phyloP scores from a whole-genome alignment of 2,797 vertebrate species.

The Benthosema pterotum region DNA sequence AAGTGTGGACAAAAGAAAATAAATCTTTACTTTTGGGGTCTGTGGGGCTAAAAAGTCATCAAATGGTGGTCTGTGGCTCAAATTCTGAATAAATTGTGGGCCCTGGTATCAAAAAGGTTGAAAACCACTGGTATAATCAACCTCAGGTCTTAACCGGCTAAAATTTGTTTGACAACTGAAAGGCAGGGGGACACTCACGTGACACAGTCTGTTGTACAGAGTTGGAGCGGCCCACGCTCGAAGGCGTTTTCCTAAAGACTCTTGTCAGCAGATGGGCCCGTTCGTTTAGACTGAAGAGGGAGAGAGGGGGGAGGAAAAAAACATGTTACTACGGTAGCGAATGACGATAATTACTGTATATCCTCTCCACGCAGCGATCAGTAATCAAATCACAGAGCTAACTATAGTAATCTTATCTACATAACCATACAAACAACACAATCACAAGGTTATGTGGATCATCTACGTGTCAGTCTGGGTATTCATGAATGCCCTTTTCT shows the following conservation, averaged over 20 bases:
- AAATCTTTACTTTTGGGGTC: too few relatives aligned
- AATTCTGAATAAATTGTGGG: too few relatives aligned
- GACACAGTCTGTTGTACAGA: constrained; percentile 94
- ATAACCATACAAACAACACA: constrained; percentile 10
- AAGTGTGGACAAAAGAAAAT: too few relatives aligned
- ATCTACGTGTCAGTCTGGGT: background rate
- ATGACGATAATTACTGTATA: constrained; percentile 5
- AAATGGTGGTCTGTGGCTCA: too few relatives aligned
- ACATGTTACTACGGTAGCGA: constrained; percentile 30
- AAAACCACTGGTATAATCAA: too few relatives aligned
- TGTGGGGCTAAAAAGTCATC: too few relatives aligned
- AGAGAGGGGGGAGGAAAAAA: constrained; percentile 39
- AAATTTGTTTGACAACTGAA: too few relatives aligned
- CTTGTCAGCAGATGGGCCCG: constrained; percentile 96
- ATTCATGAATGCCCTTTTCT: background rate
- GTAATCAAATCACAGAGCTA: constrained; percentile 7
- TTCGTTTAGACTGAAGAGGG: constrained; percentile 89
- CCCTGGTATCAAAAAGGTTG: too few relatives aligned
- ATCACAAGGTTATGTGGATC: constrained; percentile 9
- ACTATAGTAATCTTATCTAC: constrained; percentile 6
- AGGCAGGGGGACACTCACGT: constrained; percentile 84
- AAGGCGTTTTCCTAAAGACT: constrained; percentile 95
- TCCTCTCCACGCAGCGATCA: constrained; percentile 8
- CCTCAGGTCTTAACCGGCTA: too few relatives aligned
- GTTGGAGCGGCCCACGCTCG: constrained; percentile 91